A percentile compares a stretch with the other conserved stretches of the same genome.
Conservation (phyloP, 2,113 vertebrate species). For the Motacilla tschutschensis region DNA sequence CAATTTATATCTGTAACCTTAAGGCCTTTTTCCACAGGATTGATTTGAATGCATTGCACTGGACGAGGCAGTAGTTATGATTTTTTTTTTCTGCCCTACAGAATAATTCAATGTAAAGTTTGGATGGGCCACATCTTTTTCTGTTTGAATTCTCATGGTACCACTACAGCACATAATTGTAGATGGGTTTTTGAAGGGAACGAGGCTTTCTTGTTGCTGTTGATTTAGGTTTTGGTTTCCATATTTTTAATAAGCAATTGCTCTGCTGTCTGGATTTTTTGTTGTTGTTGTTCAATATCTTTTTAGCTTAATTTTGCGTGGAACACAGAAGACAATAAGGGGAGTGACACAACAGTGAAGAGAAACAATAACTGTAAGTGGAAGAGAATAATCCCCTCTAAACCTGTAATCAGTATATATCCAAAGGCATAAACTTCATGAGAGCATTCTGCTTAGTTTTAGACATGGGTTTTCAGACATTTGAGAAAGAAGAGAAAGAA, state of each 20-base stretch:
- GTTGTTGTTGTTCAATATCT: not conserved
- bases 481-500: not conserved
- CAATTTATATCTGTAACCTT: constrained; percentile 39
- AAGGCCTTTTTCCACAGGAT: constrained; percentile 18
- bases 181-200: not conserved
- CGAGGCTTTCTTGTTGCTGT: not conserved
- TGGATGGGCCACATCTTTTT: not conserved
- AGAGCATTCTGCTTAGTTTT: not conserved
- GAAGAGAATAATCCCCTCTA: not conserved
- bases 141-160: not conserved
- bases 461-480: not conserved
- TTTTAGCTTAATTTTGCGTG: not conserved
- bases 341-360: not conserved
- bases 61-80: not conserved
- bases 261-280: not conserved
- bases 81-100: not conserved
- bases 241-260: not conserved
- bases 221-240: not conserved
- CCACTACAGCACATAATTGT: not conserved
- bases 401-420: not conserved
- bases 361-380: not conserved
- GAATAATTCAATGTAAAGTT: not conserved
- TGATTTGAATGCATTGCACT: constrained; percentile 28
- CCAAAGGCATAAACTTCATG: not conserved
- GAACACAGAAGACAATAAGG: not conserved